Conservation (phyloP, 2,113 vertebrate genomes). For the Microtus ochrogaster region DNA sequence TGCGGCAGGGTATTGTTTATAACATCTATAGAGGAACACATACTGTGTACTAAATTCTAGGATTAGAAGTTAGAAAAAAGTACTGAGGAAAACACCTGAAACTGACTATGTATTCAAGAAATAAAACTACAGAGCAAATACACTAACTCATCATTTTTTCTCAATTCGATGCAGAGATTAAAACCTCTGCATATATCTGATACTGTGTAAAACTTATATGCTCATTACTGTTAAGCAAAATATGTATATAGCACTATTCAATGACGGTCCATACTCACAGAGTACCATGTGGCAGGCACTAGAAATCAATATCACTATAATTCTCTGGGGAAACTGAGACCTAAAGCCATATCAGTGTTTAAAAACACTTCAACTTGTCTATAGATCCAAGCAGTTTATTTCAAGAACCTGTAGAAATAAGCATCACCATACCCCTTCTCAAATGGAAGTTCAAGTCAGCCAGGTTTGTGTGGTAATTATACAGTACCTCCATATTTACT, state of each 20-base stretch:
- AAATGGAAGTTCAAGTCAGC: background rate
- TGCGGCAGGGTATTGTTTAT: background rate
- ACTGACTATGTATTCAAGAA: background rate
- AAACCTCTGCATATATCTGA: background rate
- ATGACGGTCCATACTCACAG: background rate
- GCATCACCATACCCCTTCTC: background rate
- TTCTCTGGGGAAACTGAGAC: slow-evolving; percentile 1
- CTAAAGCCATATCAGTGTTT: background rate
- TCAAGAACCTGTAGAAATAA: background rate
- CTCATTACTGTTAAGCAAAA: background rate
- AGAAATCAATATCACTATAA: background rate
- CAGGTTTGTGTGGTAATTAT: background rate
- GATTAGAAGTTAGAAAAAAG: background rate
- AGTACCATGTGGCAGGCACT: background rate
- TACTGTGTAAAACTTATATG: background rate
- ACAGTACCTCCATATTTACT: background rate
- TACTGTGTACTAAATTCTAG: background rate
- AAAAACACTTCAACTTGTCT: background rate
- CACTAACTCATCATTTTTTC: background rate
- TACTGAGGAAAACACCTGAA: background rate
- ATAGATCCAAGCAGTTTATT: background rate
- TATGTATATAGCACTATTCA: background rate
- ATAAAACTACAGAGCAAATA: background rate
- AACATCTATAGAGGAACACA: background rate
- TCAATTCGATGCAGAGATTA: background rate